Evolutionary conservation across 2,113 vertebrate species (phyloP).

Genomic region (Eulemur rufifrons): DNA sequence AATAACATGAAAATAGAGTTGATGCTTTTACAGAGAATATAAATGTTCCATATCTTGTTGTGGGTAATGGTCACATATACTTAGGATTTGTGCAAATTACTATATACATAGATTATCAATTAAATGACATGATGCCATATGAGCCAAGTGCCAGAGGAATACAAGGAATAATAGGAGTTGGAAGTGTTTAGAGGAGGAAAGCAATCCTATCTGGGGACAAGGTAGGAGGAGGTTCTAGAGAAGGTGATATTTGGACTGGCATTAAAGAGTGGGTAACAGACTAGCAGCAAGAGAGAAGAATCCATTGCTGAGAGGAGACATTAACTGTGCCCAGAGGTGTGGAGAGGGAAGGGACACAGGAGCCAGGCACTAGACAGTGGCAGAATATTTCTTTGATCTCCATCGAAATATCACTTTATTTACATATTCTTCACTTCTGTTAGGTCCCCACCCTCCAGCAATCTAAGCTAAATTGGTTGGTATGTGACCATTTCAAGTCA

Average conservation of each 20-base stretch:
- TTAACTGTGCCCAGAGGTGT: too few species aligned
- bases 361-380: background rate
- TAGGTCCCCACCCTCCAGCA: background rate
- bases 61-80: background rate
- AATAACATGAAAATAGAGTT: background rate
- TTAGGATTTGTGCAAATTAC: background rate
- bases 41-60: background rate
- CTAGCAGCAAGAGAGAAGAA: background rate
- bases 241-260: background rate
- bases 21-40: background rate
- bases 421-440: constrained; percentile 16
- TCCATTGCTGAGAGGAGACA: too few species aligned
- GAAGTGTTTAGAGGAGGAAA: background rate
- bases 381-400: background rate
- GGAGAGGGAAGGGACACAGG: too few species aligned
- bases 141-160: background rate
- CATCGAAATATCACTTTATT: background rate
- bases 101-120: background rate
- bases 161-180: background rate
- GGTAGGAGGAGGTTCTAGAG: background rate
- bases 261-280: background rate
- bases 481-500: constrained; percentile 40
- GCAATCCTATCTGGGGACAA: background rate
- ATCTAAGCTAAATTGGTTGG: background rate
- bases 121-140: background rate